These are phyloP conservation scores for Drosophila borealis DNA, from an alignment of 2,888 invertebrate genomes.

Conservation along the genomic window DNA sequence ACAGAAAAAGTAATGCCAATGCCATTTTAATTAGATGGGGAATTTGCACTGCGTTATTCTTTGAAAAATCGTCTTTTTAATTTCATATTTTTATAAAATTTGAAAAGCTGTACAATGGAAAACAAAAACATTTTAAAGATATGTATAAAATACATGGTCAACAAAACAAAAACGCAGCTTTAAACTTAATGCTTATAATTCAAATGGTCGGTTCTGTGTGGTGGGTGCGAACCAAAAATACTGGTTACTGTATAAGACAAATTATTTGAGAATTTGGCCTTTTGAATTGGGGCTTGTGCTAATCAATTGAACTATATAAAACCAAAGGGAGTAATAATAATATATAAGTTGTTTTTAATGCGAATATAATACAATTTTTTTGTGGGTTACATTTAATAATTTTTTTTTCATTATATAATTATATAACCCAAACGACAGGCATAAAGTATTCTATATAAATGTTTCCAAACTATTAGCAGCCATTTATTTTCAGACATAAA, in stretches of 20 bases:
- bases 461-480: no score
- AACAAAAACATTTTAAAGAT: slow-evolving; percentile 20
- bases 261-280: background rate
- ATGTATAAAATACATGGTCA: slow-evolving; percentile 70
- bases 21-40: background rate
- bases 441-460: no score
- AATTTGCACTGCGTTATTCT: slow-evolving; percentile 12
- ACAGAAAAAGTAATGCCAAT: slow-evolving; percentile 86
- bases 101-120: slow-evolving; percentile 41
- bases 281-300: background rate
- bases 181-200: background rate
- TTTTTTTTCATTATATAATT: no score
- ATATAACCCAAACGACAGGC: no score
- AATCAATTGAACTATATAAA: background rate
- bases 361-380: no score
- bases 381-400: no score
- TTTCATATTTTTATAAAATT: slow-evolving; percentile 45
- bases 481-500: no score
- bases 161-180: slow-evolving; percentile 12
- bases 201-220: background rate
- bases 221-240: background rate
- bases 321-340: no score
- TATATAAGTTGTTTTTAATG: no score
- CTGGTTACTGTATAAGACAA: background rate
- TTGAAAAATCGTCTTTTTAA: slow-evolving; percentile 20